Conservation (phyloP, 1,140 invertebrate genomes). For the Dicyema japonicum region DNA sequence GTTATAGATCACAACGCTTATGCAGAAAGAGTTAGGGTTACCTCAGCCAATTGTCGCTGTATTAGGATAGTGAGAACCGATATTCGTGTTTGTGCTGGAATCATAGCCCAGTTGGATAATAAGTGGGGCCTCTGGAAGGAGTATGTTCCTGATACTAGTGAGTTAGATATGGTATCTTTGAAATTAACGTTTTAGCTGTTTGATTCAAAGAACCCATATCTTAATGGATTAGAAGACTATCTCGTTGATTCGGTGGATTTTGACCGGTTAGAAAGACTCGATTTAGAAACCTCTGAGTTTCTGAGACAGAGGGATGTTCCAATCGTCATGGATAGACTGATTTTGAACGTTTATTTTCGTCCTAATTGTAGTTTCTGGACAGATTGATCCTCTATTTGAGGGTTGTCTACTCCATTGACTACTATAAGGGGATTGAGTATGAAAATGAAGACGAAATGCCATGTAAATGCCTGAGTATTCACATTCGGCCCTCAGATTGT, state of each 20-base stretch:
- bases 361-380: conserved; percentile 34
- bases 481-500: too few species aligned
- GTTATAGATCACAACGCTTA: conserved; percentile 60
- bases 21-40: conserved; percentile 52
- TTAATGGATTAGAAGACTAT: conserved; percentile 86
- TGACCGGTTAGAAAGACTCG: conserved; percentile 21
- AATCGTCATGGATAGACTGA: neutral
- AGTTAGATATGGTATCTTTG: neutral
- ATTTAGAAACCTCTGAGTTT: neutral
- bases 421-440: conserved; percentile 92
- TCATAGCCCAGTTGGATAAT: conserved; percentile 65
- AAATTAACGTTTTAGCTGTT: conserved; percentile 25
- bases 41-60: conserved; percentile 61
- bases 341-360: too few species aligned
- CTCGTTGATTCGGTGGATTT: conserved; percentile 85
- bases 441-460: conserved; percentile 99
- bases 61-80: conserved; percentile 52
- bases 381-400: conserved; percentile 59
- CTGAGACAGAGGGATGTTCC: neutral
- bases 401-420: conserved; percentile 88
- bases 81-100: conserved; percentile 59
- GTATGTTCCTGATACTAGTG: neutral
- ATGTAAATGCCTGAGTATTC: conserved; percentile 83
- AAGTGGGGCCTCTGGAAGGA: conserved; percentile 41
- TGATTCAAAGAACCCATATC: conserved; percentile 57